Evolutionary conservation across 2,888 invertebrate genomes (phyloP).

Genomic region (Orchestes rusci): DNA sequence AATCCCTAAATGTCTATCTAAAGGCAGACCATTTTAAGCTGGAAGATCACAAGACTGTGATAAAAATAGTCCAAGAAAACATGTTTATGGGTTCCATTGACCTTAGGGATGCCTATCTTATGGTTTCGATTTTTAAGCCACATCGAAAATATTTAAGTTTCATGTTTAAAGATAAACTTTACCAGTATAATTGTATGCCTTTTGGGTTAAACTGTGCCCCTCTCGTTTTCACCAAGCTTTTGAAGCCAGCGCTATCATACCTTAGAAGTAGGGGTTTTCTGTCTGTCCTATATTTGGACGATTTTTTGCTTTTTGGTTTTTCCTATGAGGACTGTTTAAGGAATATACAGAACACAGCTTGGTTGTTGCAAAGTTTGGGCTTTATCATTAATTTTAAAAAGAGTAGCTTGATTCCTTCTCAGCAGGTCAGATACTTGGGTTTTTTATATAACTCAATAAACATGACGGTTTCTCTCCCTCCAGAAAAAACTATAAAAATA

Average conservation of each 20-base stretch:
- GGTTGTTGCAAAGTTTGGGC: background rate
- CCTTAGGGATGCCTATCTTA: constrained; percentile 22
- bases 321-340: background rate
- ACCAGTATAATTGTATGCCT: constrained; percentile 19
- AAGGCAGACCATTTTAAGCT: constrained; percentile 28
- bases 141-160: constrained; percentile 28
- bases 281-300: background rate
- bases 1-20: constrained; percentile 25
- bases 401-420: background rate
- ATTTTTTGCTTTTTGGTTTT: background rate
- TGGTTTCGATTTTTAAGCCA: constrained; percentile 20
- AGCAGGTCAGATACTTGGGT: background rate
- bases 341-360: background rate
- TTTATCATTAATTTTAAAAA: background rate
- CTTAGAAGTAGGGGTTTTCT: background rate
- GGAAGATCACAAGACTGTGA: constrained; percentile 25
- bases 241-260: background rate
- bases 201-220: constrained; percentile 1
- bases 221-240: background rate
- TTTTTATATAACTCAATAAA: background rate
- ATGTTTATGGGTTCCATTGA: constrained; percentile 20
- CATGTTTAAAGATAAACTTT: constrained; percentile 23
- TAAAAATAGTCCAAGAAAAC: constrained; percentile 18
- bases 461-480: background rate
- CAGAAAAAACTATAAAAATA: background rate